Evolutionary conservation across 64 coral and sea anemone species (phyloP).

Genomic region (Hydrozoanthus tunicans): DNA sequence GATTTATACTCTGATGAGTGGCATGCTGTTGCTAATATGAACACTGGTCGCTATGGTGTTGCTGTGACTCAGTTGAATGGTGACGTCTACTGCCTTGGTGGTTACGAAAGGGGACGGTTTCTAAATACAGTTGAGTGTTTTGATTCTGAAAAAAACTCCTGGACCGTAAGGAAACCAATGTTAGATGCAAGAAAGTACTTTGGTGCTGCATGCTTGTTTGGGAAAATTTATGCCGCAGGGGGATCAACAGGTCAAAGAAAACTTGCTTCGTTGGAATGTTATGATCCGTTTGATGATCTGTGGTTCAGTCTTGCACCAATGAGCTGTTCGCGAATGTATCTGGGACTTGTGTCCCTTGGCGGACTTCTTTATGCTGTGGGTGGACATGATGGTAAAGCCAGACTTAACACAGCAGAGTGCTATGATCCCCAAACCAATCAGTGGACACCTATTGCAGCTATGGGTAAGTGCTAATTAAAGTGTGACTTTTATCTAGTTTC

Average conservation of each 20-base stretch:
- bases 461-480: slow-evolving; percentile 64
- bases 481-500: no score
- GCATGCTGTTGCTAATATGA: slow-evolving; percentile 63
- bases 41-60: slow-evolving; percentile 80
- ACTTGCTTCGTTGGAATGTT: slow-evolving; percentile 83
- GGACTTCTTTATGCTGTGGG: slow-evolving; percentile 94
- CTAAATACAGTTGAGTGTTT: slow-evolving; percentile 78
- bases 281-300: slow-evolving; percentile 74
- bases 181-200: slow-evolving; percentile 87
- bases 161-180: slow-evolving; percentile 73
- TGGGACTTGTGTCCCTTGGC: slow-evolving; percentile 75
- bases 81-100: slow-evolving; percentile 90
- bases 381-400: slow-evolving; percentile 78
- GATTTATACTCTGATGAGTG: slow-evolving; percentile 94
- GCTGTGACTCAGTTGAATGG: slow-evolving; percentile 84
- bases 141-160: slow-evolving; percentile 76
- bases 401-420: slow-evolving; percentile 87
- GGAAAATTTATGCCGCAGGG: slow-evolving; percentile 83
- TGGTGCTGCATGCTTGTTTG: slow-evolving; percentile 80
- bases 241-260: slow-evolving; percentile 78
- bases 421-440: slow-evolving; percentile 91
- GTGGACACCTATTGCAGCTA: slow-evolving; percentile 74
- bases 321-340: slow-evolving; percentile 84
- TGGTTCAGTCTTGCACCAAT: slow-evolving; percentile 79
- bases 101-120: slow-evolving; percentile 81